These are phyloP conservation scores for Caenorhabditis macrosperma DNA, from an alignment of 2,888 invertebrate species.

Conservation along the genomic window DNA sequence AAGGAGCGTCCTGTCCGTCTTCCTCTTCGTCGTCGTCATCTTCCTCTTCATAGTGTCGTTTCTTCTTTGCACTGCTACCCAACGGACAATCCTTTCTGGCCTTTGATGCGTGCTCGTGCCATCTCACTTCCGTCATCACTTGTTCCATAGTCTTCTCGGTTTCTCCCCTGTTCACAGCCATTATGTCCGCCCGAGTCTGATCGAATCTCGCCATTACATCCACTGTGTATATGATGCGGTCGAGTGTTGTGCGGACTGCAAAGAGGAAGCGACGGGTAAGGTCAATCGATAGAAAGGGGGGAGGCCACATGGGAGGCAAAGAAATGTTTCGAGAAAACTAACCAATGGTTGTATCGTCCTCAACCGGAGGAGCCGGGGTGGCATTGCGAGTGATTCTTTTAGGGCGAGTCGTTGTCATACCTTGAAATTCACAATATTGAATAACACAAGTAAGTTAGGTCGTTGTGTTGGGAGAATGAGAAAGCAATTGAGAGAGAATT, in stretches of 20 bases:
- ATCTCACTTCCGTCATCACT: conserved; percentile 29
- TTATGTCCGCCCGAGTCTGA: conserved; percentile 23
- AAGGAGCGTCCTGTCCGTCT: conserved; percentile 14
- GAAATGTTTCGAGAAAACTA: background rate
- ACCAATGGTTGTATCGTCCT: conserved; percentile 45
- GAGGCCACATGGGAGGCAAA: background rate
- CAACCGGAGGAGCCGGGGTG: conserved; percentile 27
- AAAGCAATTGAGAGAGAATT: too few relatives aligned
- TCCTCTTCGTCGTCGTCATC: conserved; percentile 17
- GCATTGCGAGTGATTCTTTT: conserved; percentile 35
- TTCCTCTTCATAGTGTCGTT: conserved; percentile 14
- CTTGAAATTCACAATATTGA: background rate
- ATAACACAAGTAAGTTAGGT: background rate
- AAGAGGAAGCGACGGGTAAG: conserved; percentile 16
- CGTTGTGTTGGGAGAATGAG: too few relatives aligned
- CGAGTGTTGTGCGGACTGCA: conserved; percentile 36
- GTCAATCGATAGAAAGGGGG: conserved; percentile 11
- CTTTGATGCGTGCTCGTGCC: conserved; percentile 45
- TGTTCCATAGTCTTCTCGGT: conserved; percentile 35
- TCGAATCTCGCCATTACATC: conserved; percentile 34
- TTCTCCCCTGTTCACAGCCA: conserved; percentile 22
- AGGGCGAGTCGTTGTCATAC: conserved; percentile 40
- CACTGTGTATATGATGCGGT: conserved; percentile 31
- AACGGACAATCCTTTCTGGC: conserved; percentile 46
- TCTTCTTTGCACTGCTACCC: conserved; percentile 36